These are phyloP conservation scores for Amblyteles armatorius DNA, from an alignment of 2,888 invertebrate genomes.

Conservation along the genomic window DNA sequence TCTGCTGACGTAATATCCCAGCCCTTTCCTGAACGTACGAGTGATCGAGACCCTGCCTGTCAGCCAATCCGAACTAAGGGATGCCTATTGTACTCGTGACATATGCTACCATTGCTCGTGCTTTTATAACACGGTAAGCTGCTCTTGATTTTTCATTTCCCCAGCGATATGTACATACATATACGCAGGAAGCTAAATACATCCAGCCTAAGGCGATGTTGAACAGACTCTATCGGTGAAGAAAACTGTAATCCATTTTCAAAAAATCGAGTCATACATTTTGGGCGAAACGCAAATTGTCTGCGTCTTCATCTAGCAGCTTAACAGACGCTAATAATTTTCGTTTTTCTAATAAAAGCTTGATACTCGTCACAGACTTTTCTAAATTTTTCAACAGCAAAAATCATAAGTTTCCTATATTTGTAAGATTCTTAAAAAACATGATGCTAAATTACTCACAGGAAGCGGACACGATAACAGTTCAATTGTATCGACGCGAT, in stretches of 20 bases:
- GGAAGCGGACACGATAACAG: background rate
- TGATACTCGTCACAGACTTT: background rate
- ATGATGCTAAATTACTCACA: too few relatives aligned
- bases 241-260: background rate
- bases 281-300: too few relatives aligned
- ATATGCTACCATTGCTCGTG: conserved; percentile 2
- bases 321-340: too few relatives aligned
- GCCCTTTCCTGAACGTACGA: conserved; percentile 30
- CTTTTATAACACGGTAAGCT: conserved; percentile 16
- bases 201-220: background rate
- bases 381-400: background rate
- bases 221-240: background rate
- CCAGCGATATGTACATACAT: background rate
- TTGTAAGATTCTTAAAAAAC: background rate
- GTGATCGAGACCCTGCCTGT: conserved; percentile 46
- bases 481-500: background rate
- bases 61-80: conserved; percentile 68
- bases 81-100: conserved; percentile 42
- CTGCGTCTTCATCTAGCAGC: too few relatives aligned
- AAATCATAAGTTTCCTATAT: background rate
- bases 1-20: conserved; percentile 71
- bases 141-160: background rate
- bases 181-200: background rate
- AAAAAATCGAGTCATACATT: background rate
- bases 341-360: background rate